Evolutionary conservation across 2,888 invertebrate genomes (phyloP).

Genomic region (Ornithoptera alexandrae): DNA sequence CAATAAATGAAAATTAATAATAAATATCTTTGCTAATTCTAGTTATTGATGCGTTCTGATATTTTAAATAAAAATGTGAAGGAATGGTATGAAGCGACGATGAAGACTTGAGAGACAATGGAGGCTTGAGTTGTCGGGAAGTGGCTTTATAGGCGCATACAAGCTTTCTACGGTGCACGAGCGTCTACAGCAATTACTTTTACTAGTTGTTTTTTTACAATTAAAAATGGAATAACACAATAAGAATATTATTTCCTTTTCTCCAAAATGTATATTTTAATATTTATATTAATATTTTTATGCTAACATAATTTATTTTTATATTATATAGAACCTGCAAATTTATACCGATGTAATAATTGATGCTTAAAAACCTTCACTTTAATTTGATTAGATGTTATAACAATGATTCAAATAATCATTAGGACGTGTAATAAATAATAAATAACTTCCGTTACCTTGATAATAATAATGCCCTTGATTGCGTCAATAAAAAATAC

Average conservation of each 20-base stretch:
- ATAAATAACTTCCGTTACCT: no score
- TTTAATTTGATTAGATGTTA: no score
- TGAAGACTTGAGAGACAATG: constrained; percentile 68
- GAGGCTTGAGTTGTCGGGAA: constrained; percentile 47
- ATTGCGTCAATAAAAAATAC: no score
- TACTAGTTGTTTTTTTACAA: neutral
- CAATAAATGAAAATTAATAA: constrained; percentile 16
- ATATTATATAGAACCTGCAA: neutral
- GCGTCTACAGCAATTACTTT: constrained; percentile 30
- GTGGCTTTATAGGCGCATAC: constrained; percentile 63
- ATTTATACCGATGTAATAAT: neutral
- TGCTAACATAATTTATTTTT: neutral
- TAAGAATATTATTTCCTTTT: neutral
- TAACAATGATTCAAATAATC: no score
- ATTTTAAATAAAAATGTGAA: neutral
- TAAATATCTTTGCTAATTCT: neutral
- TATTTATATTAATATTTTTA: neutral
- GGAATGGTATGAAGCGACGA: constrained; percentile 46
- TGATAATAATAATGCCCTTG: no score
- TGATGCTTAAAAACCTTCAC: no score
- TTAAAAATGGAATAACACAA: neutral
- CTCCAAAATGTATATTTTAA: neutral
- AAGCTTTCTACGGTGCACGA: constrained; percentile 63
- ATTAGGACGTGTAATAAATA: neutral
- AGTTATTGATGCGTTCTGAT: neutral